Evolutionary conservation across 2,888 invertebrate species (phyloP).

Genomic region (Steromphala cineraria): DNA sequence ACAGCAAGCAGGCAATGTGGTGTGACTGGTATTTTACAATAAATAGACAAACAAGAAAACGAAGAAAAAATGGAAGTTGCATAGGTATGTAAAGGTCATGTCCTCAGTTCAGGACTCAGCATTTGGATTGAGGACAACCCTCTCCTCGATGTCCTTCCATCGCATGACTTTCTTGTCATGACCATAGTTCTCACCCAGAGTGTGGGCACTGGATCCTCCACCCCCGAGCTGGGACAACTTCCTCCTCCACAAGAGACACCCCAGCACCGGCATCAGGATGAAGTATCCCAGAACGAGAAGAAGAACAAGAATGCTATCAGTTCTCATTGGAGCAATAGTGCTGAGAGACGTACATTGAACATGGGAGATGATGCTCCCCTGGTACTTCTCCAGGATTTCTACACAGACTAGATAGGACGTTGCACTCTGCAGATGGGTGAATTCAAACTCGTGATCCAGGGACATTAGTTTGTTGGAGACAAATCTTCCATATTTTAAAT

Average conservation of each 20-base stretch:
- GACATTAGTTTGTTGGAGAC: background rate
- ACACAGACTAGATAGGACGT: background rate
- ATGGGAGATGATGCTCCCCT: background rate
- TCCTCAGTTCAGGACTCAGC: background rate
- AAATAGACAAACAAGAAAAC: too few species aligned
- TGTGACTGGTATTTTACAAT: too few species aligned
- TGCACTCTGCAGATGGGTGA: background rate
- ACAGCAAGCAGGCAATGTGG: too few species aligned
- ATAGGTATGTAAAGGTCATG: background rate
- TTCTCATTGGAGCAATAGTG: background rate
- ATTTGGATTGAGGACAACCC: background rate
- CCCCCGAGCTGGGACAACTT: background rate
- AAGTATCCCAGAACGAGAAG: background rate
- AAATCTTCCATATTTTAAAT: background rate
- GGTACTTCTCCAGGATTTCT: background rate
- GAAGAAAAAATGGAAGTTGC: background rate
- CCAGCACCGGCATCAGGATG: background rate
- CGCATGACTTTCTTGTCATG: constrained; percentile 13
- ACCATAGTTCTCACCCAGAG: background rate
- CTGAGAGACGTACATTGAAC: background rate
- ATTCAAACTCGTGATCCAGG: background rate
- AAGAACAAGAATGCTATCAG: background rate
- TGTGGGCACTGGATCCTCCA: background rate
- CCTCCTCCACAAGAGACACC: constrained; percentile 2
- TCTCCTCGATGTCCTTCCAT: background rate